phyloP scores from a whole-genome alignment of 2,797 vertebrate species.

The Trachurus trachurus region DNA sequence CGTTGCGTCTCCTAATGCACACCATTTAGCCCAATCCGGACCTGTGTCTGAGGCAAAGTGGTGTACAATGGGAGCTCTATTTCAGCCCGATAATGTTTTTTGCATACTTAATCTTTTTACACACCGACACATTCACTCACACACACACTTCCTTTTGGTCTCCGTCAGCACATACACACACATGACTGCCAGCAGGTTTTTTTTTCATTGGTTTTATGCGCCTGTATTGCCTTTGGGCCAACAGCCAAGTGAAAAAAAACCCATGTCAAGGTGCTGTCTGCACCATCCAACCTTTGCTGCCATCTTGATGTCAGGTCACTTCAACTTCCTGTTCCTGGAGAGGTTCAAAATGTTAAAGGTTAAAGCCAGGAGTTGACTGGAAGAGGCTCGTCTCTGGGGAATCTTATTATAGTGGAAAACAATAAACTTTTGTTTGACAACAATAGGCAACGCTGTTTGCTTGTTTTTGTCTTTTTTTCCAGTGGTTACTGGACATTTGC shows the following conservation, averaged over 20 bases:
- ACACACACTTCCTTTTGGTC: neutral
- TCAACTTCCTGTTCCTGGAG: constrained; percentile 84
- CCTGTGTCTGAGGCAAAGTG: constrained; percentile 44
- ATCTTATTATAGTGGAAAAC: constrained; percentile 10
- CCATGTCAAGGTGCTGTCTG: constrained; percentile 72
- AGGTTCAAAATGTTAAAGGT: constrained; percentile 79
- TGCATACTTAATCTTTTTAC: constrained; percentile 28
- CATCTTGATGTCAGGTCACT: constrained; percentile 86
- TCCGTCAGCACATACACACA: constrained; percentile 50
- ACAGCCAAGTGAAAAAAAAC: constrained; percentile 81
- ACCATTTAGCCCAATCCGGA: constrained; percentile 50
- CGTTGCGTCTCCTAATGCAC: constrained; percentile 68
- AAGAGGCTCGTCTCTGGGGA: constrained; percentile 6
- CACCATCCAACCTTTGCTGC: constrained; percentile 87
- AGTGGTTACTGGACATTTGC: neutral
- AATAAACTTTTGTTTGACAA: constrained; percentile 1
- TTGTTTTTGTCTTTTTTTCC: neutral
- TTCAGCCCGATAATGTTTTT: constrained; percentile 51
- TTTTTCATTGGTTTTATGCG: constrained; percentile 36
- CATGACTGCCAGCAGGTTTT: constrained; percentile 55
- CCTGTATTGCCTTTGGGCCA: constrained; percentile 67
- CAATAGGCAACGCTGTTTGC: neutral
- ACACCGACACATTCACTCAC: neutral
- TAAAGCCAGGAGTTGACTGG: constrained; percentile 23
- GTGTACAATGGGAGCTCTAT: constrained; percentile 74